Base-by-base conservation (phyloP, 2,888 invertebrate genomes). In the Acanthopleura granulata region DNA sequence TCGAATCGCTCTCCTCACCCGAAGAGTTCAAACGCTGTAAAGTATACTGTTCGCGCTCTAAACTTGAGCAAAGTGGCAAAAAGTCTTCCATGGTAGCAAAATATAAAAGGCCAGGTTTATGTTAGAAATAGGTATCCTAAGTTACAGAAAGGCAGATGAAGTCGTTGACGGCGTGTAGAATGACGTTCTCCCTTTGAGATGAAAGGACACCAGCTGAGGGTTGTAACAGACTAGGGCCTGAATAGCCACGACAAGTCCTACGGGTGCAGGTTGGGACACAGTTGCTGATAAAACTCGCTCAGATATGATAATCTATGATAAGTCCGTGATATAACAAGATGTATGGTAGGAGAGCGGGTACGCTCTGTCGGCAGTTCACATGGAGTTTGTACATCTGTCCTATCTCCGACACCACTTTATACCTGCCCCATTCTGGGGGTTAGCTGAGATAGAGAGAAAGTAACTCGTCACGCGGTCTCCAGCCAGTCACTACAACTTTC, bases 1-100 rank as follows among this genome's bases (percentile, higher is more conserved):
- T 78, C 25, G 80, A 76, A 75, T 85, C 84, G 62, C 81, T 84
- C 73, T 89, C 88, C 73, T 87, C 88, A 0, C 88, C 87, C 29
- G 84, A 84, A 14, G 89, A 89, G 78, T 89, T 89, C 9, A 89
- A 84, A 49, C 88, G 81, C 74, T 87, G 88, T 51, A 89, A 77
- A 0, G 89, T 88, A 75, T 81, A 87, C 77, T 85, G 85, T 75
- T 88, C 88, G 12, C 87, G 82, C 76, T 88, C 88, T 70, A 88
- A 80, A 69, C 87, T 86, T 18, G 87, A 85, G 74, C 85, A 84
- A 69, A 88, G 83, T 0, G 88, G 87, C 66, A 87, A 78, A 62
- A 86, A 87, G 70, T 87, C 88, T 78, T 86, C 86, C 87, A 85
- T 86, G 74, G 74, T 80, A 71, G 49, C 40, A 16, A 40, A 22